Base-by-base conservation (phyloP, 2,797 vertebrate genomes). In the Microctenopoma stevenorrisi region DNA sequence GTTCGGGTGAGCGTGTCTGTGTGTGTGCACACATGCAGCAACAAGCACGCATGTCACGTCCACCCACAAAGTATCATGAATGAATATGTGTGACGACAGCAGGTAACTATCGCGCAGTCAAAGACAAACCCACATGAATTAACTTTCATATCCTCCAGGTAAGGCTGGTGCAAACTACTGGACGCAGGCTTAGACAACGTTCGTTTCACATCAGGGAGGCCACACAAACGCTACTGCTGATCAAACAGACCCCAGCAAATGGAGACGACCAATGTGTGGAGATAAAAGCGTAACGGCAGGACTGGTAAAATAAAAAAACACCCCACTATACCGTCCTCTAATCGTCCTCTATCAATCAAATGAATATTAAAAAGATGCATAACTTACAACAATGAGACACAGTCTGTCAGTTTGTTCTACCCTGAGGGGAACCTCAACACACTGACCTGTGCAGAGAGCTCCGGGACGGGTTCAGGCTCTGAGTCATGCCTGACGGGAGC, bases 401-500 rank as follows among this genome's bases (percentile, higher is more conserved):
- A 33, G 30, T 5, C 3, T 33, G 30, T 33, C 30, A 33, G 30
- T 33, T 50, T 35, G 13, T 10, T 14, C 38, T 15, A 18, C 49
- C 7, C n/a, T n/a, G 1, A 47, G 28, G 2, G 11, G 4, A 49
- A n/a, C 2, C 33, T 26, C 7, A 54, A 33, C 25, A 4, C 50
- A 82, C 89, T 88, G 81, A 92, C 91, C 88, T 87, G 79, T 91
- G 86, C 72, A 71, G 63, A 73, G 84, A 76, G 51, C 61, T 83
- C 85, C 79, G 72, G 72, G 82, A 78, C 42, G 78, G 74, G 58
- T 58, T 87, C 49, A 56, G 61, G 52, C 63, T 78, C 52, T 72
- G 86, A 67, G 77, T 89, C 90, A 93, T 91, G 68, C 74, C 86
- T 83, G 83, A 57, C 37, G 8, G n/a, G 52, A 37, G 30, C 35